phyloP scores from a whole-genome alignment of 1,140 invertebrate species.

The Trichonephila inaurata region DNA sequence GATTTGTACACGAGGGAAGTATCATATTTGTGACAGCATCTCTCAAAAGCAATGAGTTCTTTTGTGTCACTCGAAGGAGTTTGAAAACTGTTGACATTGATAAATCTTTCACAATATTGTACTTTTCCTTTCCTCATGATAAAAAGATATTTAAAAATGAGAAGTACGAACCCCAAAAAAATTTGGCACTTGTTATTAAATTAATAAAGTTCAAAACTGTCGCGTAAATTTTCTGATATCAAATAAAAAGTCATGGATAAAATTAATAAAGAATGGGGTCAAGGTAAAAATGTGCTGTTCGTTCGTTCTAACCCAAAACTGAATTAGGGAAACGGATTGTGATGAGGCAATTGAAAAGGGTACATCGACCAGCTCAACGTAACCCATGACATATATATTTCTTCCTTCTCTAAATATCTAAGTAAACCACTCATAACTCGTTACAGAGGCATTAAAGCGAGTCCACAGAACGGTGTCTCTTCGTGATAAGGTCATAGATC shows the following conservation, averaged over 20 bases:
- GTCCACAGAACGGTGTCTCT: conserved; percentile 15
- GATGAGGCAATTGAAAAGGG: not conserved
- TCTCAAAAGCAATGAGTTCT: no score
- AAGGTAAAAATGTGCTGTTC: not conserved
- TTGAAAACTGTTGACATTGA: no score
- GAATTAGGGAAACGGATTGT: not conserved
- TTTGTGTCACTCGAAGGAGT: no score
- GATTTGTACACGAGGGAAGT: no score
- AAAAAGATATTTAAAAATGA: no score
- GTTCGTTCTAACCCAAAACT: not conserved
- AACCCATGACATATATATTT: conserved; percentile 30
- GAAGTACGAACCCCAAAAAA: no score
- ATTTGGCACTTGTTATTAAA: no score
- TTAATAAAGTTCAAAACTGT: no score
- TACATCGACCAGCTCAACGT: not conserved
- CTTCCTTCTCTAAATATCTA: not conserved
- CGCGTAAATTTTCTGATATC: not conserved
- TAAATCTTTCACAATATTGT: no score
- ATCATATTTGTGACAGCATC: no score
- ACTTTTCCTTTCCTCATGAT: no score
- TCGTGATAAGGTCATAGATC: conserved; percentile 43
- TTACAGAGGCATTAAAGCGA: not conserved
- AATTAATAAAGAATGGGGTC: not conserved
- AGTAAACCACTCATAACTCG: not conserved
- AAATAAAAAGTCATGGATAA: not conserved